phyloP scores from a whole-genome alignment of 2,888 invertebrate genomes.

The Troides oblongomaculatus region DNA sequence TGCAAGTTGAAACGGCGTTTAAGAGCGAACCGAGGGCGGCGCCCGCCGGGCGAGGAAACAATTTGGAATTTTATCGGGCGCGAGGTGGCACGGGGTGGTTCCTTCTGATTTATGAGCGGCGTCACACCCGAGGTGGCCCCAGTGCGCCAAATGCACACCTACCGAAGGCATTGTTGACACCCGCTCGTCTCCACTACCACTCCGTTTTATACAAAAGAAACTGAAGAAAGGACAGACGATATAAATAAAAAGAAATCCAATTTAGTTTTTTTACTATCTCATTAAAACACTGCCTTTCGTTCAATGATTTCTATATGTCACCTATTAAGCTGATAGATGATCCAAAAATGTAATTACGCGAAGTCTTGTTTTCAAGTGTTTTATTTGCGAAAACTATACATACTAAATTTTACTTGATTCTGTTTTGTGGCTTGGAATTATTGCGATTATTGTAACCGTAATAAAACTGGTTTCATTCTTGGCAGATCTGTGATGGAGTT shows the following conservation, averaged over 20 bases:
- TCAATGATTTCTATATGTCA: no score
- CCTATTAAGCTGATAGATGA: no score
- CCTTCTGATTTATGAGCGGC: conserved; percentile 75
- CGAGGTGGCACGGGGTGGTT: conserved; percentile 53
- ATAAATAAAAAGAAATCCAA: neutral
- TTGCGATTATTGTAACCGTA: neutral
- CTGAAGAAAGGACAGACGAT: neutral
- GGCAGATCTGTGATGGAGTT: neutral
- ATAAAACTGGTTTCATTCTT: neutral
- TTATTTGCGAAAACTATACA: no score
- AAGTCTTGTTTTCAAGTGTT: no score
- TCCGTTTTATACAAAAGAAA: neutral
- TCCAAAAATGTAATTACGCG: no score
- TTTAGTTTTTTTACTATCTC: neutral
- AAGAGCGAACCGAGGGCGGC: conserved; percentile 78
- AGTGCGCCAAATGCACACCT: conserved; percentile 66
- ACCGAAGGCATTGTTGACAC: conserved; percentile 55
- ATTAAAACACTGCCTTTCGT: no score
- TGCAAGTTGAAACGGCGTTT: conserved; percentile 80
- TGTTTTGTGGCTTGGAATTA: neutral
- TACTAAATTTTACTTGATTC: no score
- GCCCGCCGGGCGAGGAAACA: conserved; percentile 78
- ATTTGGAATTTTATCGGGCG: conserved; percentile 77
- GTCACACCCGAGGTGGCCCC: conserved; percentile 64
- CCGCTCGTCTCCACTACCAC: conserved; percentile 43